A percentile compares a stretch with the other conserved stretches of the same genome.
These are phyloP conservation scores for Melanerpes formicivorus DNA, from an alignment of 2,113 vertebrate species.

Conservation along the genomic window DNA sequence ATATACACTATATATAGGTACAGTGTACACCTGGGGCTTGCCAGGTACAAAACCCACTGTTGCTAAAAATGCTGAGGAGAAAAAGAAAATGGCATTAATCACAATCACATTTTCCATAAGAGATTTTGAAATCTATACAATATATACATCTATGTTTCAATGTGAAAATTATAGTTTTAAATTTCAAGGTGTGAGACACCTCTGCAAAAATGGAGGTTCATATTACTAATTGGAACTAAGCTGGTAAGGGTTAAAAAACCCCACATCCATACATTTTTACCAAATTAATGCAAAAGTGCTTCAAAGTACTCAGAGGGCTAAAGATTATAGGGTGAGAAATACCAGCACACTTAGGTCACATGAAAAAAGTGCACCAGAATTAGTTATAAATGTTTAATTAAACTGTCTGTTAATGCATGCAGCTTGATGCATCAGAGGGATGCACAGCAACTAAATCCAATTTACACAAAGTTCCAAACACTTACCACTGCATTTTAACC, in stretches of 20 bases:
- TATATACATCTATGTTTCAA: slow-evolving; percentile 87
- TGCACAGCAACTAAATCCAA: slow-evolving; percentile 90
- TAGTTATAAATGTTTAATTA: slow-evolving; percentile 92
- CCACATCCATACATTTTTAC: slow-evolving; percentile 74
- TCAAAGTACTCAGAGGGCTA: slow-evolving; percentile 98
- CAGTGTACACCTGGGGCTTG: slow-evolving; percentile 73
- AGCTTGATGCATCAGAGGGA: slow-evolving; percentile 89
- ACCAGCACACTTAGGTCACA: slow-evolving; percentile 85
- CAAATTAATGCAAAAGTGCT: slow-evolving; percentile 91
- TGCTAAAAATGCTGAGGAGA: slow-evolving; percentile 76
- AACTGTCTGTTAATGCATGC: slow-evolving; percentile 97
- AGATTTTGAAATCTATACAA: slow-evolving; percentile 86
- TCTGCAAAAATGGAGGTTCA: slow-evolving; percentile 79
- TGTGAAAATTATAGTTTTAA: slow-evolving; percentile 85
- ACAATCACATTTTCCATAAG: slow-evolving; percentile 82
- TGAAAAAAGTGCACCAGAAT: slow-evolving; percentile 91
- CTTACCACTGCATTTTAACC: slow-evolving; percentile 92
- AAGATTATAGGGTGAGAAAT: slow-evolving; percentile 89
- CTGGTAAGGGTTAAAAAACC: slow-evolving; percentile 76
- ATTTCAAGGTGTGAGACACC: slow-evolving; percentile 80
- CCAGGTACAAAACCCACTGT: slow-evolving; percentile 73
- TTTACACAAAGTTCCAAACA: slow-evolving; percentile 96
- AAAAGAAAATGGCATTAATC: slow-evolving; percentile 76
- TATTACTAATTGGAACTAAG: slow-evolving; percentile 74
- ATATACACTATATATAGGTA: slow-evolving; percentile 84